Conservation (phyloP, 1,140 invertebrate genomes). For the Formica exsecta region DNA sequence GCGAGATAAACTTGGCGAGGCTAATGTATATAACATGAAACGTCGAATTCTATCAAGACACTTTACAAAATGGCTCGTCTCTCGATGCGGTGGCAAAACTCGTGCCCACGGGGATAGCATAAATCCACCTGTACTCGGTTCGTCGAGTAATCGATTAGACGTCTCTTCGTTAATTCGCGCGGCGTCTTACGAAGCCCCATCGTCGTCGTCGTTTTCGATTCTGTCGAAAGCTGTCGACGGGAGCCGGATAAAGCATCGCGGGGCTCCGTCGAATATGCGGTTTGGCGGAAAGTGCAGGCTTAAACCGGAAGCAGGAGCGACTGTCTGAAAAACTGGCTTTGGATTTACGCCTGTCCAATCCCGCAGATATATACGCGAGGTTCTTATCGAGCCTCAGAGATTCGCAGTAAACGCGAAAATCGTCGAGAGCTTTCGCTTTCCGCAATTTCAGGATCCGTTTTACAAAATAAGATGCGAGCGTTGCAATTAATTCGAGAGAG, state of each 20-base stretch:
- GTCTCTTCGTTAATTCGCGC: slow-evolving; percentile 48
- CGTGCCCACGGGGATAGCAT: background rate
- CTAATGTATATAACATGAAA: background rate
- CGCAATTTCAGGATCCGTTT: background rate
- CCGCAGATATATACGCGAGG: slow-evolving; percentile 28
- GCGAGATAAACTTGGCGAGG: background rate
- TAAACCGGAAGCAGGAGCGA: slow-evolving; percentile 38
- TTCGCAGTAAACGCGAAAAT: slow-evolving; percentile 9
- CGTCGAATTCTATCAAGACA: background rate
- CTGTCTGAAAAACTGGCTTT: slow-evolving; percentile 57
- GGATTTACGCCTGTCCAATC: slow-evolving; percentile 61
- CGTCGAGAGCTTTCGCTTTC: background rate
- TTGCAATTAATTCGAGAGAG: slow-evolving; percentile 21
- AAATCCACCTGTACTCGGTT: slow-evolving; percentile 22
- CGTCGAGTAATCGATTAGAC: slow-evolving; percentile 45
- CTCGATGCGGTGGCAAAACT: background rate
- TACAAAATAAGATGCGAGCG: background rate
- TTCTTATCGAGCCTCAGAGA: slow-evolving; percentile 39
- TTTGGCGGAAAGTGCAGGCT: slow-evolving; percentile 44
- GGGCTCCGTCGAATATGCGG: slow-evolving; percentile 43
- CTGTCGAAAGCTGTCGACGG: slow-evolving; percentile 32
- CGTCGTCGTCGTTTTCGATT: background rate
- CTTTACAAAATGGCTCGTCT: background rate
- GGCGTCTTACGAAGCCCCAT: slow-evolving; percentile 22
- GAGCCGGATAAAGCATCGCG: slow-evolving; percentile 50